phyloP scores from a whole-genome alignment of 1,140 invertebrate genomes.

The Anadara kagoshimensis region DNA sequence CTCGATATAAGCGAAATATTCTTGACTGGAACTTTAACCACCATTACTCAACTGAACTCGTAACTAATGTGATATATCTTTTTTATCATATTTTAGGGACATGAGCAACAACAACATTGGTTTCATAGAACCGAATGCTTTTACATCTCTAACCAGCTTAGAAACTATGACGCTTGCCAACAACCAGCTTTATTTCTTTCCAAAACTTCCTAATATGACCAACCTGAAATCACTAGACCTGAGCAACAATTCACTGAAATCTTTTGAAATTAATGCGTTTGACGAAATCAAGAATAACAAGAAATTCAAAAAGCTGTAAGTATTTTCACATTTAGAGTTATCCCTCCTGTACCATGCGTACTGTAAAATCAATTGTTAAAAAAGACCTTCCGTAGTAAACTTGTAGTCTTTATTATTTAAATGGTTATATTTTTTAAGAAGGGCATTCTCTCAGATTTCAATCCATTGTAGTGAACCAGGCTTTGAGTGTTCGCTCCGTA shows the following conservation, averaged over 20 bases:
- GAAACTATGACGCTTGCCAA: constrained; percentile 34
- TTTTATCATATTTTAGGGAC: constrained; percentile 6
- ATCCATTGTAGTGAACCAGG: too few relatives aligned
- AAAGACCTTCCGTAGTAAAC: too few relatives aligned
- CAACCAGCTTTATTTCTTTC: constrained; percentile 42
- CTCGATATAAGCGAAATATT: too few relatives aligned
- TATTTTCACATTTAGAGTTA: background rate
- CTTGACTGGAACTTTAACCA: constrained; percentile 35
- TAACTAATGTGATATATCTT: too few relatives aligned
- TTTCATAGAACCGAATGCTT: constrained; percentile 29
- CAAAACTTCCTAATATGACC: constrained; percentile 33
- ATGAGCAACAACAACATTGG: constrained; percentile 27
- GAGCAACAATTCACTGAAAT: constrained; percentile 41
- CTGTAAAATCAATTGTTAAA: too few relatives aligned
- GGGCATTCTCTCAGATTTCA: too few relatives aligned
- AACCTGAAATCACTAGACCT: constrained; percentile 42
- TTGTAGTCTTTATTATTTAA: too few relatives aligned
- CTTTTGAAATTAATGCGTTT: constrained; percentile 38
- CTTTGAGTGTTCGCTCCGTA: too few relatives aligned
- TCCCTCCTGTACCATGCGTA: too few relatives aligned
- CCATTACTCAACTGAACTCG: constrained; percentile 17
- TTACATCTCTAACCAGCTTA: constrained; percentile 5
- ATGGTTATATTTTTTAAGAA: too few relatives aligned
- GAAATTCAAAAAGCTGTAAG: constrained; percentile 38
- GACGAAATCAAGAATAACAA: constrained; percentile 19